Base-by-base conservation (phyloP, 1,140 invertebrate species). In the Leucophenga varia region DNA sequence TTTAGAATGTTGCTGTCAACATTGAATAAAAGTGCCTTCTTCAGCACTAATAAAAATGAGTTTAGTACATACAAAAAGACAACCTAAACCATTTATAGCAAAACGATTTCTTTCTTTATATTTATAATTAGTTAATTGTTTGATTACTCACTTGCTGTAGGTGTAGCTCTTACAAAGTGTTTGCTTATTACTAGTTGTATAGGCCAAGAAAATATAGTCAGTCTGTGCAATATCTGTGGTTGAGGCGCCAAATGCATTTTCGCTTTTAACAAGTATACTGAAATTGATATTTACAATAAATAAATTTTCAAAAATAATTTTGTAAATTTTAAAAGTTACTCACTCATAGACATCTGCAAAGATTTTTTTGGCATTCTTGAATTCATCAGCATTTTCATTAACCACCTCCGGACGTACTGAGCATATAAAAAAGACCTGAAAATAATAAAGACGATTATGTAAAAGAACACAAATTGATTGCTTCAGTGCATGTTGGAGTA, bases 261-360 rank as follows among this genome's bases (percentile, higher is more conserved):
- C 63, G 54, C 59, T 67, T 36, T 67, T 67, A 5, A 67, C 21
- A n/a, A 67, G 44, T 16, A 63, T 47, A n/a, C 63, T 65, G 14
- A 9, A 41, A 32, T 25, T 25, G n/a, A n/a, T n/a, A n/a, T 25
- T 25, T 25, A 8, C 5, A 0, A 36, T 17, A 30, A 34, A 14
- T 34, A 34, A 34, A 14, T 34, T n/a, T n/a, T 6, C 8, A 2
- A 3, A 4, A 20, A 22, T 16, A 3, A 36, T 21, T 25, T 3
- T 32, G 9, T 22, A 41, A 17, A 39, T 1, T 3, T 13, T 10
- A 22, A 45, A 25, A 34, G 9, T 13, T 2, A 53, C 64, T 56
- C 32, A 72, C 69, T 69, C 65, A 35, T 67, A 63, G 6, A 72
- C 49, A 40, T 72, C 65, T 14, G 57, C 61, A 25, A 72, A 63